Conservation (phyloP, 2,888 invertebrate species). For the Drosophila pseudotalamancana region DNA sequence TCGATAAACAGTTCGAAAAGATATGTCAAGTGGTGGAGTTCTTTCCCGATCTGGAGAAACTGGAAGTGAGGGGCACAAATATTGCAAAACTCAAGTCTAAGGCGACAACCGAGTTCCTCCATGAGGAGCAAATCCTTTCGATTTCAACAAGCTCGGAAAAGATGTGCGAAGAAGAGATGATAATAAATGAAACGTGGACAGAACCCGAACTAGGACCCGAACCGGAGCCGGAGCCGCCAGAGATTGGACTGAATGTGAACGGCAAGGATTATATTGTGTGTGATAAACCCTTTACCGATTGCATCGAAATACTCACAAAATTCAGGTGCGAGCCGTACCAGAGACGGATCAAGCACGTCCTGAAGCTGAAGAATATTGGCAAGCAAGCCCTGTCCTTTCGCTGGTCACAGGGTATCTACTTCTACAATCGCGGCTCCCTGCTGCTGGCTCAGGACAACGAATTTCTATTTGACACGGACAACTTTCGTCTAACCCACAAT, state of each 20-base stretch:
- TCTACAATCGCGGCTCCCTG: constrained; percentile 51
- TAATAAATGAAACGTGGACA: background rate
- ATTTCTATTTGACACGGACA: constrained; percentile 66
- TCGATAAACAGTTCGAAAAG: constrained; percentile 54
- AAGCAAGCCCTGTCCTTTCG: constrained; percentile 62
- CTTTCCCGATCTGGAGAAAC: constrained; percentile 69
- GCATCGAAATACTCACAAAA: constrained; percentile 41
- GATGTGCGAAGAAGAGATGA: constrained; percentile 26
- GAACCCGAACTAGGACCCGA: too few species aligned
- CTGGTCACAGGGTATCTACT: constrained; percentile 72
- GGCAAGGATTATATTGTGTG: constrained; percentile 52
- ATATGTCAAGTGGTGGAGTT: constrained; percentile 72
- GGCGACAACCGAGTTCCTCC: constrained; percentile 28
- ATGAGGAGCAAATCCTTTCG: constrained; percentile 28
- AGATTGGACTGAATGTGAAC: constrained; percentile 69
- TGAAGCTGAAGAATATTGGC: constrained; percentile 73
- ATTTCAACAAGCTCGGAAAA: constrained; percentile 56
- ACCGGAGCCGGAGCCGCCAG: constrained; percentile 12
- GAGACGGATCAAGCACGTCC: constrained; percentile 42
- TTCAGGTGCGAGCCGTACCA: constrained; percentile 73
- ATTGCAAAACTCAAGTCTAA: constrained; percentile 7
- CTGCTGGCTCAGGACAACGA: constrained; percentile 67
- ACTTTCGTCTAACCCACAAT: constrained; percentile 67
- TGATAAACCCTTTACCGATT: constrained; percentile 36
- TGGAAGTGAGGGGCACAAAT: constrained; percentile 65